Evolutionary conservation across 23 tunicate genomes (phyloP).

Genomic region (Aplidium turbinatum): DNA sequence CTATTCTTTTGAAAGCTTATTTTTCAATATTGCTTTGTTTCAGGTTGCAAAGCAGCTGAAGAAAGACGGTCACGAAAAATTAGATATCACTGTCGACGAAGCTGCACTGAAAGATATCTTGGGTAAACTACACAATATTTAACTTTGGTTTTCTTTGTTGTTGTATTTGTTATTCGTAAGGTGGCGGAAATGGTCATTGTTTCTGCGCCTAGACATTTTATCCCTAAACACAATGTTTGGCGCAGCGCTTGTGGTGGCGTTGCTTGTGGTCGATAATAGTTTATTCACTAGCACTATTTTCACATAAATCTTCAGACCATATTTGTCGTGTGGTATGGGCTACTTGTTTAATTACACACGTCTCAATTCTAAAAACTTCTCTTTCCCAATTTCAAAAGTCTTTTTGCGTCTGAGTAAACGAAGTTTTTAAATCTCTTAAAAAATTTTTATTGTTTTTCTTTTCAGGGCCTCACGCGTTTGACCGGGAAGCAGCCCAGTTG

Average conservation of each 20-base stretch:
- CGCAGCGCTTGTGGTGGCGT: too few relatives aligned
- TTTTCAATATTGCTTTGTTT: neutral
- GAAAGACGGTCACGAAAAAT: neutral
- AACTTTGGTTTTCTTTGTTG: too few relatives aligned
- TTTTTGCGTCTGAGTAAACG: neutral
- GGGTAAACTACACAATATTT: slow-evolving; percentile 5
- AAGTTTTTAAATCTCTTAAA: neutral
- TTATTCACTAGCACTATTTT: too few relatives aligned
- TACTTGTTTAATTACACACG: too few relatives aligned
- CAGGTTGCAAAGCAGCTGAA: slow-evolving; percentile 37
- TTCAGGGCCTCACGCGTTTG: slow-evolving; percentile 47
- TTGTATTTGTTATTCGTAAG: too few relatives aligned
- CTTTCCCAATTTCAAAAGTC: neutral
- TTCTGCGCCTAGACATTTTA: too few relatives aligned
- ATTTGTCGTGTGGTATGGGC: too few relatives aligned
- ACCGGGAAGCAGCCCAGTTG: slow-evolving; percentile 20
- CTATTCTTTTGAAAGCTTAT: neutral
- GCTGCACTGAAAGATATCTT: slow-evolving; percentile 26
- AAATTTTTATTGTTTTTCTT: neutral
- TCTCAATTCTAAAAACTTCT: neutral
- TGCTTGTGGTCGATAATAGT: too few relatives aligned
- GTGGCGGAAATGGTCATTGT: too few relatives aligned
- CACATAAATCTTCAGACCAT: too few relatives aligned
- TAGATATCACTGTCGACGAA: slow-evolving; percentile 22
- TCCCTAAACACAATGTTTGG: too few relatives aligned